These are phyloP conservation scores for Hormaphis cornu DNA, from an alignment of 1,140 invertebrate genomes.

Conservation along the genomic window DNA sequence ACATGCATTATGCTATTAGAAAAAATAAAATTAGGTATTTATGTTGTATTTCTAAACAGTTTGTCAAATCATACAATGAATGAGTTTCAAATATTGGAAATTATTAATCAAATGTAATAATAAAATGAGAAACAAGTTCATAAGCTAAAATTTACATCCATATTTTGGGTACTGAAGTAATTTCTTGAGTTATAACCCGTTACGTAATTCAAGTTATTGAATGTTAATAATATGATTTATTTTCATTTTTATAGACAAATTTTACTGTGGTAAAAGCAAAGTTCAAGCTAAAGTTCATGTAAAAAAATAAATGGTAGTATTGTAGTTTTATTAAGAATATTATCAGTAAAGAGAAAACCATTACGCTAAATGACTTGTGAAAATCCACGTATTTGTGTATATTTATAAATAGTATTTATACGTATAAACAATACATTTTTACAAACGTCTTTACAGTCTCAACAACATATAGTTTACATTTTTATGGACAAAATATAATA, in stretches of 20 bases:
- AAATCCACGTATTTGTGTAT: slow-evolving; percentile 16
- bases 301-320: neutral
- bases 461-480: slow-evolving; percentile 30
- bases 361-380: neutral
- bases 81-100: too few relatives aligned
- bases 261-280: neutral
- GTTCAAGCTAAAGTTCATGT: neutral
- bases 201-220: neutral
- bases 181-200: neutral
- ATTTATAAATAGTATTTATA: slow-evolving; percentile 23
- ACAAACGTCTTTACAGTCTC: slow-evolving; percentile 30
- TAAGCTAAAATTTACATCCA: neutral
- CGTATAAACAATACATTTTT: slow-evolving; percentile 26
- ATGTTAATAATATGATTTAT: neutral
- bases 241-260: neutral
- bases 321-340: neutral
- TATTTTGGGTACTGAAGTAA: neutral
- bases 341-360: slow-evolving; percentile 25
- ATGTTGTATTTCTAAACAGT: too few relatives aligned
- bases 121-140: too few relatives aligned
- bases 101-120: too few relatives aligned
- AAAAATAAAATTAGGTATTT: too few relatives aligned
- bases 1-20: too few relatives aligned
- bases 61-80: too few relatives aligned
- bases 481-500: slow-evolving; percentile 32